Percentiles rank a stretch among this genome's conserved stretches.
Evolutionary conservation across 2,888 invertebrate species (phyloP).

Genomic region (Marronus borbonicus): DNA sequence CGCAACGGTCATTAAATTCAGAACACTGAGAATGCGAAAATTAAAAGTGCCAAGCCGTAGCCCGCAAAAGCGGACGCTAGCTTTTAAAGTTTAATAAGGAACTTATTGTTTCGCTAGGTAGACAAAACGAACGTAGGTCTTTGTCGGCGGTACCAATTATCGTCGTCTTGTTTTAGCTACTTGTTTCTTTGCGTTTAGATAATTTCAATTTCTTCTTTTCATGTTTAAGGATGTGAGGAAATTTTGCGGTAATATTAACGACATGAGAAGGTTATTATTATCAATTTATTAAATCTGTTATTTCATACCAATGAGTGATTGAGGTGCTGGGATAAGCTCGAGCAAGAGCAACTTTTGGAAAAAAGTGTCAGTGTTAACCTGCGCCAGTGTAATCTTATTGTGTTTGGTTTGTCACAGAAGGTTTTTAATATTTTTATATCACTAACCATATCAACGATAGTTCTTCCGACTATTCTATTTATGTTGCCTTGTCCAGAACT

Average conservation of each 20-base stretch:
- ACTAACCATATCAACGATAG: no score
- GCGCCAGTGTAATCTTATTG: no score
- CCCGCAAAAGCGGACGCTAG: not conserved
- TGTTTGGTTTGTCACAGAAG: no score
- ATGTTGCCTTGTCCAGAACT: no score
- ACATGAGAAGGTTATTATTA: no score
- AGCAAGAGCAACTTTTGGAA: not conserved
- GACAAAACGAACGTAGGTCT: slow-evolving; percentile 1
- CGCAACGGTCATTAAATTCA: slow-evolving; percentile 11
- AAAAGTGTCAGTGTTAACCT: no score
- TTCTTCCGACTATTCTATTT: no score
- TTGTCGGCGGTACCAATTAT: slow-evolving; percentile 13
- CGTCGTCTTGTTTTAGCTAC: not conserved
- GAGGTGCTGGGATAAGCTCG: not conserved
- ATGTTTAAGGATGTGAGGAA: not conserved
- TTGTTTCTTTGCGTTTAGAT: not conserved
- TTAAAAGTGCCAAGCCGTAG: slow-evolving; percentile 30
- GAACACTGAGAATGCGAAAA: slow-evolving; percentile 28
- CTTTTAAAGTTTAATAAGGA: slow-evolving; percentile 24
- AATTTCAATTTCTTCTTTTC: not conserved
- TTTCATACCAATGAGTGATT: not conserved
- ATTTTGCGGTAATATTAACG: not conserved
- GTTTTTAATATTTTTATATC: no score
- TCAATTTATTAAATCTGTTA: not conserved
- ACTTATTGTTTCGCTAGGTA: slow-evolving; percentile 22